Base-by-base conservation (phyloP, 1,140 invertebrate species). In the Lordiphosa clarofinis region DNA sequence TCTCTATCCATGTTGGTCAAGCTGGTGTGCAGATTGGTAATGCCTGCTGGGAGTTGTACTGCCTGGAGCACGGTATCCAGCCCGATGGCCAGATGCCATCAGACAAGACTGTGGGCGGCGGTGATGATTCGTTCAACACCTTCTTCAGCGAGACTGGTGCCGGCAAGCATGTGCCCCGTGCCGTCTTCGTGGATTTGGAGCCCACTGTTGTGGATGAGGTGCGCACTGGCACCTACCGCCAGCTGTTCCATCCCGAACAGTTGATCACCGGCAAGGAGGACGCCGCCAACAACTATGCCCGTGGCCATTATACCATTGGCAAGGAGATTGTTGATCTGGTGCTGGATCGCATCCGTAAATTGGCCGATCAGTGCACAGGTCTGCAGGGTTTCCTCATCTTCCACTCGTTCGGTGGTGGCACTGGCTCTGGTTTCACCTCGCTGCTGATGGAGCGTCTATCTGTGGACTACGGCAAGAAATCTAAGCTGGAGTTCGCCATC, bases 241-340 rank as follows among this genome's bases (percentile, higher is more conserved):
- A 95, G 89, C 91, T 96, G 65, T 96, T 96, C 92, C 94, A 96
- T 88, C 95, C 95, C 47, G 95, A 95, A 89, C 95, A 96, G 89
- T 91, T 96, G 76, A 94, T 96, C 88, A 95, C 94, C 71, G 94
- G 94, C 49, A 95, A 95, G 88, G 95, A 97, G 90, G 96, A 97
- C 89, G 96, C 95, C 24, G 95, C 95, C 54, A 96, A 96, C 90
- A 96, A 96, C 90, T 96, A 96, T 73, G 95, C 95, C 28, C 91
- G 96, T 73, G 96, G 96, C 49, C 96, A 97, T 90, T 97, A 97
- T 91, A 97, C 96, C 56, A 95, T 97, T 86, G 96, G 96, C 63
- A 97, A 95, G 90, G 96, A 96, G 90, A 94, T 95, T 74, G 94
- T 96, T 5, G 95, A 96, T 70, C 82, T 94, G 12, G 95, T 96